phyloP scores from a whole-genome alignment of 2,113 vertebrate genomes.

The Nerophis ophidion region DNA sequence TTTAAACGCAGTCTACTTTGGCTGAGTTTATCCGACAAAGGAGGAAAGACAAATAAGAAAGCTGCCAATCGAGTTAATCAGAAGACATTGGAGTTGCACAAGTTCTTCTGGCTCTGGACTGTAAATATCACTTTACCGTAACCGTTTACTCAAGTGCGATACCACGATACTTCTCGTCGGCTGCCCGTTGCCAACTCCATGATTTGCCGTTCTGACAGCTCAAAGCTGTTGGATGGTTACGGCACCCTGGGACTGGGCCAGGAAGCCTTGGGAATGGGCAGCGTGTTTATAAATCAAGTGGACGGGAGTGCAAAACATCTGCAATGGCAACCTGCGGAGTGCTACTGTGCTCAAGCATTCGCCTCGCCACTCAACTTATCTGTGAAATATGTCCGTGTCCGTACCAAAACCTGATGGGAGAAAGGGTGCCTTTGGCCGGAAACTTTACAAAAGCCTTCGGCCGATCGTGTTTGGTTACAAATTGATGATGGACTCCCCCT shows the following conservation, averaged over 20 bases:
- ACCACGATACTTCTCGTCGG: conserved; percentile 11
- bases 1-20: too few species aligned
- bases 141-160: neutral
- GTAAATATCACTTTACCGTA: conserved; percentile 11
- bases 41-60: too few species aligned
- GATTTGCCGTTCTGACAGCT: conserved; percentile 25
- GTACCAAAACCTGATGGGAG: neutral
- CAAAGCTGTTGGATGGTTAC: conserved; percentile 16
- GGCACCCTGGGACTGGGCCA: conserved; percentile 4
- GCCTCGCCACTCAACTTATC: neutral
- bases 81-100: neutral
- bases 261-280: neutral
- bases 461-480: conserved; percentile 2
- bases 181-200: conserved; percentile 9
- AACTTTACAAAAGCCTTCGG: neutral
- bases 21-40: too few species aligned
- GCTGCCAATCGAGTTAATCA: too few species aligned
- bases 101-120: neutral
- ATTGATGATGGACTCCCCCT: conserved; percentile 16
- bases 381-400: neutral
- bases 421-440: neutral
- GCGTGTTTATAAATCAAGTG: neutral
- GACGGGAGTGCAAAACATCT: neutral
- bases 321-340: neutral
- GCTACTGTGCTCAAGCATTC: neutral